Evolutionary conservation across 2,888 invertebrate genomes (phyloP).

Genomic region (Agapostemon virescens): DNA sequence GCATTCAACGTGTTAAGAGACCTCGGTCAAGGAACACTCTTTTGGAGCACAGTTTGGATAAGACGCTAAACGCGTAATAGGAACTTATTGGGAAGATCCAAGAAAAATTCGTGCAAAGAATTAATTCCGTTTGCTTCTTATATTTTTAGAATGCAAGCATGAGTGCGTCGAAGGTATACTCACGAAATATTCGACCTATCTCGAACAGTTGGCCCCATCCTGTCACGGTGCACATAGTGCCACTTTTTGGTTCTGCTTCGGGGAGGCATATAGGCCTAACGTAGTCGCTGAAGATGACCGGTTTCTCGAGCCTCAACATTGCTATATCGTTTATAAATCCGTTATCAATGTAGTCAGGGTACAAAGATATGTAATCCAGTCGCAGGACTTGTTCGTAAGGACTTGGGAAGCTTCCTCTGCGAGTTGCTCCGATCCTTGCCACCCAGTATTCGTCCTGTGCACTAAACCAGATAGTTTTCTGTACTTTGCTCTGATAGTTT

Average conservation of each 20-base stretch:
- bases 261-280: slow-evolving; percentile 86
- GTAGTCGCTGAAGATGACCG: slow-evolving; percentile 84
- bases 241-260: slow-evolving; percentile 83
- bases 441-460: slow-evolving; percentile 90
- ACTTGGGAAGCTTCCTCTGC: slow-evolving; percentile 87
- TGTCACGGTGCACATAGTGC: slow-evolving; percentile 88
- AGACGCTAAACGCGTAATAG: no score
- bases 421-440: slow-evolving; percentile 88
- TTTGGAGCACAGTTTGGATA: no score
- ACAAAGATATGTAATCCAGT: slow-evolving; percentile 85
- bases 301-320: slow-evolving; percentile 84
- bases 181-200: slow-evolving; percentile 90
- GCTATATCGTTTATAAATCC: slow-evolving; percentile 91
- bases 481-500: background rate
- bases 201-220: slow-evolving; percentile 92
- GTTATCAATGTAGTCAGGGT: slow-evolving; percentile 88
- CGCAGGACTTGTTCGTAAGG: slow-evolving; percentile 88
- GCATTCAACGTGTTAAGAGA: no score
- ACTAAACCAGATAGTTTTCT: slow-evolving; percentile 78
- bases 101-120: no score
- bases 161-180: slow-evolving; percentile 76
- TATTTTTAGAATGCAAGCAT: background rate
- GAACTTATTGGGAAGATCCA: no score
- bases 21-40: no score
- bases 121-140: no score